Evolutionary conservation across 23 tunicate species (phyloP).

Genomic region (Phallusia fumigata): DNA sequence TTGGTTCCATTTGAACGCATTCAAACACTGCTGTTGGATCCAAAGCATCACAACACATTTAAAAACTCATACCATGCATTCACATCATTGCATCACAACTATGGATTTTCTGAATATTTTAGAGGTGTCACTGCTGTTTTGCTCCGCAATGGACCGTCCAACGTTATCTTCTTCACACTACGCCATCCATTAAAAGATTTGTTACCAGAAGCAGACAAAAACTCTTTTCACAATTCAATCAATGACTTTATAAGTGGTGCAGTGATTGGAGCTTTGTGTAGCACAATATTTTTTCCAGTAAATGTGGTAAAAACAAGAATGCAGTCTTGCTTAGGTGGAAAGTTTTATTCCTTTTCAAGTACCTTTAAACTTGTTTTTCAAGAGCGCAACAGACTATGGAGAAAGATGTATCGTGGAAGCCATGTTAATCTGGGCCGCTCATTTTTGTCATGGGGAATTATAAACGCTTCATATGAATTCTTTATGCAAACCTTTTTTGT

Average conservation of each 20-base stretch:
- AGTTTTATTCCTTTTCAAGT: conserved; percentile 42
- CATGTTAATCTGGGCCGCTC: conserved; percentile 82
- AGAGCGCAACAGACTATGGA: conserved; percentile 49
- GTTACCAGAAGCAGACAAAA: conserved; percentile 61
- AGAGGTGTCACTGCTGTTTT: conserved; percentile 82
- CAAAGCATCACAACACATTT: conserved; percentile 82
- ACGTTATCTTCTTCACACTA: conserved; percentile 69
- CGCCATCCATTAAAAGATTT: conserved; percentile 51
- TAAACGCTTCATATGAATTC: conserved; percentile 82
- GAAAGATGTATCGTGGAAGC: conserved; percentile 79
- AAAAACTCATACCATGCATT: conserved; percentile 69
- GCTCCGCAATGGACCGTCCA: conserved; percentile 86
- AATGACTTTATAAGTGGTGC: conserved; percentile 93
- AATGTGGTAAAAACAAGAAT: conserved; percentile 84
- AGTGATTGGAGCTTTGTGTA: conserved; percentile 80
- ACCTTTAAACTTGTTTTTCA: conserved; percentile 50
- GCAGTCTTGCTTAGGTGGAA: conserved; percentile 83
- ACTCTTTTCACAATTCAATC: conserved; percentile 41
- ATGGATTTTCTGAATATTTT: conserved; percentile 86
- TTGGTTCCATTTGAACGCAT: conserved; percentile 92
- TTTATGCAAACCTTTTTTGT: conserved; percentile 41
- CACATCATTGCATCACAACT: conserved; percentile 23
- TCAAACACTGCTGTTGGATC: conserved; percentile 79
- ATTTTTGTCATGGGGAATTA: conserved; percentile 91
- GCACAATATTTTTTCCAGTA: conserved; percentile 87